These are phyloP conservation scores for Trachymyrmex septentrionalis DNA, from an alignment of 1,140 invertebrate genomes.

Conservation along the genomic window DNA sequence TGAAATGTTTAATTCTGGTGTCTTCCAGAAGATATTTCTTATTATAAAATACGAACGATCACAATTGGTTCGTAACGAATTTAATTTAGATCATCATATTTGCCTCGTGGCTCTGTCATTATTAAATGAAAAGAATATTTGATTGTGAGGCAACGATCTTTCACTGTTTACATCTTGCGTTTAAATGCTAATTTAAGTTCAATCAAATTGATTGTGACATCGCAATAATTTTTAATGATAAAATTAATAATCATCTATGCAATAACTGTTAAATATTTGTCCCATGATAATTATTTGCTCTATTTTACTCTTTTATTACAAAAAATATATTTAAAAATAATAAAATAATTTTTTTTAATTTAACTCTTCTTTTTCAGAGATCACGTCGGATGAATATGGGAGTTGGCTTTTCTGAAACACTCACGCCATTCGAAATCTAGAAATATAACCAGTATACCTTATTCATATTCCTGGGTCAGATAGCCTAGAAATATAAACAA, in stretches of 20 bases:
- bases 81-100: not conserved
- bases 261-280: not conserved
- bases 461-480: conserved; percentile 3
- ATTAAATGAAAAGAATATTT: not conserved
- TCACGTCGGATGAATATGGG: not conserved
- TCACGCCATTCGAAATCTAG: not conserved
- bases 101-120: not conserved
- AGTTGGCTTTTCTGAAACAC: not conserved
- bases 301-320: not conserved
- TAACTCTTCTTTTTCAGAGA: not conserved
- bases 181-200: conserved; percentile 18
- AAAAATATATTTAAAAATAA: not conserved
- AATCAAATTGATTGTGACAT: not conserved
- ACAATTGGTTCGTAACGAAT: conserved; percentile 8
- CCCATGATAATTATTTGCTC: conserved; percentile 5
- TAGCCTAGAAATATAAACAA: conserved; percentile 4
- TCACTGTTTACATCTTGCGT: not conserved
- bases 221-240: conserved; percentile 3
- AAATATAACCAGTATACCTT: not conserved
- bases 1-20: conserved; percentile 10
- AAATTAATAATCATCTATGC: conserved; percentile 1
- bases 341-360: conserved; percentile 9
- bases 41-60: conserved; percentile 24
- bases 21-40: not conserved
- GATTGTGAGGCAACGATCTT: not conserved